A percentile compares a stretch with the other conserved stretches of the same genome.
phyloP scores from a whole-genome alignment of 2,888 invertebrate species.

The Synergus japonicus region DNA sequence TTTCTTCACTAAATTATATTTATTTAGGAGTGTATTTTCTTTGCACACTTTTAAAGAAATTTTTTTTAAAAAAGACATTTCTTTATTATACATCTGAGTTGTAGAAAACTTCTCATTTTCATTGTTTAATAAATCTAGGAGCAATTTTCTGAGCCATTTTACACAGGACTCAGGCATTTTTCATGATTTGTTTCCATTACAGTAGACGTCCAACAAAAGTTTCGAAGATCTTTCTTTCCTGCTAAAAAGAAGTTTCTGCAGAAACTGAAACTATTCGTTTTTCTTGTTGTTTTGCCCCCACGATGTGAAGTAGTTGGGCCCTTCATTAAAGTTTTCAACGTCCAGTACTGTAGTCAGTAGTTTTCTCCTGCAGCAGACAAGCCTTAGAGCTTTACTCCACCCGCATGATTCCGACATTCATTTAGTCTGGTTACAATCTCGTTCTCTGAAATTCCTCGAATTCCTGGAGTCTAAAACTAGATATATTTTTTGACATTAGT shows the following conservation, averaged over 20 bases:
- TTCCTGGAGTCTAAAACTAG: background rate
- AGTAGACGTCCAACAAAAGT: conserved; percentile 52
- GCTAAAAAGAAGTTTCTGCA: conserved; percentile 26
- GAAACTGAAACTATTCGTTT: conserved; percentile 25
- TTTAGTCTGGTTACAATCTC: background rate
- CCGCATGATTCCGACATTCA: conserved; percentile 24
- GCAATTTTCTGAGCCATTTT: background rate
- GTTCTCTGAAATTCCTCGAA: background rate
- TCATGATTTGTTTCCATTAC: conserved; percentile 57
- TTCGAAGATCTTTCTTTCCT: conserved; percentile 40
- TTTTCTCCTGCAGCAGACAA: conserved; percentile 27
- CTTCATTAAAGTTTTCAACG: conserved; percentile 36
- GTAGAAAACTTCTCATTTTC: background rate
- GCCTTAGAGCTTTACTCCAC: conserved; percentile 6
- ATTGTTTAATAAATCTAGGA: background rate
- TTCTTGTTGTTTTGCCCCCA: background rate
- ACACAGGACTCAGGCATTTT: conserved; percentile 59
- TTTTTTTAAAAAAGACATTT: background rate
- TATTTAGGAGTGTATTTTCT: no score
- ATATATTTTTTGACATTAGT: background rate
- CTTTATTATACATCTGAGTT: no score
- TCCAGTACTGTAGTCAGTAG: conserved; percentile 10
- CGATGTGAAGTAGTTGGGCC: conserved; percentile 22
- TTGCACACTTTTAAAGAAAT: background rate
- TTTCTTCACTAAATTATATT: background rate